Evolutionary conservation across 1,140 invertebrate genomes (phyloP), one percentile per base, ranked within the genome.

Genomic region (Bombus consobrinus): DNA sequence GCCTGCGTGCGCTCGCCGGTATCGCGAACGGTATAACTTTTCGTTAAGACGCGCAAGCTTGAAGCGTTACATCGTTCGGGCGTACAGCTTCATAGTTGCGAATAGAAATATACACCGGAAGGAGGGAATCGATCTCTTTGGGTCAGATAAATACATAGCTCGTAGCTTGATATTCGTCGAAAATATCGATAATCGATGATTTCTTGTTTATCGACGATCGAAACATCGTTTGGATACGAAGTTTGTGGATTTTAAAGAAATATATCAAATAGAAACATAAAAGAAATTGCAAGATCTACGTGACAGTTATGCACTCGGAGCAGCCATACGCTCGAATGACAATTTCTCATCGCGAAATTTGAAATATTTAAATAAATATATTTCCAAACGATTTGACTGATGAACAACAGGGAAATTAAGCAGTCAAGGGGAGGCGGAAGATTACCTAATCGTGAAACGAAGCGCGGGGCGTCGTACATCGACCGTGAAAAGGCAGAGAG

Each of bases 11-110:
- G 73, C 47, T 8, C 74, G 22, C 43, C 32, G 25, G 18, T 39
- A 47, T 53, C 41, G 41, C 25, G 62, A 74, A 66, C 62, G 73
- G 71, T 64, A 74, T 82, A 82, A 82, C 68, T 82, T 75, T 64
- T 77, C 74, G 74, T 83, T 83, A 57, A 57, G 41, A 39, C 32
- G 53, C 74, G 59, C 43, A 12, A 53, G 34, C 34, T 53, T 32
- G 72, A 64, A 53, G 72, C 72, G 72, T 82, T 82, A 64, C 57
- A 71, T 25, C 64, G 43, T 81, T 59, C 34, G 64, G 43, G 12
- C 43, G 64, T 43, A 25, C 37, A 32, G 18, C 28, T 32, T 43
- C 39, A n/a, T 41, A 34, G 22, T 13, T 81, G n/a, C n/a, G 39
- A 72, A 69, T 57, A n/a, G 53, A 39, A 41, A 59, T 68, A 81